phyloP scores from a whole-genome alignment of 2,797 vertebrate genomes.

The Oceanodroma leucorhoa region DNA sequence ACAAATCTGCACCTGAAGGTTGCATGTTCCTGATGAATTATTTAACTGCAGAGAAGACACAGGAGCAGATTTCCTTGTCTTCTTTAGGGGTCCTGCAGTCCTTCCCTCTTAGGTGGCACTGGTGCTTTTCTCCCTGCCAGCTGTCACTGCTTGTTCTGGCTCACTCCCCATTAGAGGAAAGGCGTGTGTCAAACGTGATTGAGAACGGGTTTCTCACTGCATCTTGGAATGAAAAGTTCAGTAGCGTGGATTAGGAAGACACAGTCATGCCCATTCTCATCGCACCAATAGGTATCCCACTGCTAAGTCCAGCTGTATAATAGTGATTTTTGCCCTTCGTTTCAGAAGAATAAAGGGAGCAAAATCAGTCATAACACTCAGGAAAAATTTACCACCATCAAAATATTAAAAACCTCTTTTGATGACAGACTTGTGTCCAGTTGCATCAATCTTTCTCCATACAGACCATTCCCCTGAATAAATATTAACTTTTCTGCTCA shows the following conservation, averaged over 20 bases:
- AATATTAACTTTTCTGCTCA: slow-evolving; percentile 47
- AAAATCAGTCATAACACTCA: neutral
- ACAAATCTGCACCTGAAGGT: neutral
- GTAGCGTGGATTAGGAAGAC: neutral
- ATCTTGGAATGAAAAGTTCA: neutral
- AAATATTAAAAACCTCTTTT: neutral
- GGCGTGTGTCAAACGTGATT: fast-evolving
- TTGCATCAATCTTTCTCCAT: neutral
- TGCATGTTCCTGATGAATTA: neutral
- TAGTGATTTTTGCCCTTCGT: neutral
- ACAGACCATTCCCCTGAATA: slow-evolving; percentile 8
- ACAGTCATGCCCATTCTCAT: neutral
- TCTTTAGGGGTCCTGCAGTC: neutral
- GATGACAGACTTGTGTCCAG: neutral
- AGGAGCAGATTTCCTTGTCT: neutral
- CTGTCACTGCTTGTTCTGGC: neutral
- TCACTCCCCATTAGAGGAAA: neutral
- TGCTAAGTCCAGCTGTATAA: neutral
- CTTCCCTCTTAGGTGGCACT: neutral
- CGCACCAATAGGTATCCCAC: neutral
- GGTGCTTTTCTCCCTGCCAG: neutral
- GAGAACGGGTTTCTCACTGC: neutral
- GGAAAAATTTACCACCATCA: neutral
- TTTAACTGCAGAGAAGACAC: neutral
- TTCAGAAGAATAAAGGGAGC: neutral